Conservation (phyloP, 2,113 vertebrate species). For the Passer montanus region DNA sequence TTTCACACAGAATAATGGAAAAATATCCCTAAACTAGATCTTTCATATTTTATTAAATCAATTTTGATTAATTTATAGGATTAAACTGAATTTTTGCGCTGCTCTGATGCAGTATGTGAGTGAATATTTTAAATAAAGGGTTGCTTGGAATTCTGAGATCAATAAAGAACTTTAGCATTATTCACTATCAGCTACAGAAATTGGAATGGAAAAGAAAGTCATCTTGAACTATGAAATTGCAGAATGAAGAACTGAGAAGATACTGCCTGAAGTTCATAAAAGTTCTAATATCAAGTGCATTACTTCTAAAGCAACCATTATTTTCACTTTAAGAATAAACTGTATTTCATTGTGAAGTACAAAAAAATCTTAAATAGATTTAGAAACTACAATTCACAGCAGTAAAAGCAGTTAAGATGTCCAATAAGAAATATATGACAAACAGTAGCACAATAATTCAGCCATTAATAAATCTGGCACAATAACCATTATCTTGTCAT, state of each 20-base stretch:
- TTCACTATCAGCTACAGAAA: background rate
- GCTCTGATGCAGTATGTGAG: background rate
- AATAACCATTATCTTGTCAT: constrained; percentile 10
- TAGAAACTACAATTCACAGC: constrained; percentile 19
- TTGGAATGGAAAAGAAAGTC: background rate
- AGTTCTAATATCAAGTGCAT: background rate
- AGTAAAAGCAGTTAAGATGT: constrained; percentile 35
- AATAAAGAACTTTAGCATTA: background rate
- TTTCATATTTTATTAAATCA: background rate
- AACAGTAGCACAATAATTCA: constrained; percentile 32
- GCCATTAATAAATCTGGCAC: constrained; percentile 29
- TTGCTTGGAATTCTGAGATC: background rate
- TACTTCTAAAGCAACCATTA: constrained; percentile 19
- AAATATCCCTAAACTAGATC: background rate
- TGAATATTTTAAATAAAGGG: constrained; percentile 5
- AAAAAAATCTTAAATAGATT: constrained; percentile 20
- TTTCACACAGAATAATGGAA: background rate
- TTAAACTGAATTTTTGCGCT: background rate
- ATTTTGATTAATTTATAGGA: constrained; percentile 6
- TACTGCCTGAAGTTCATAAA: background rate
- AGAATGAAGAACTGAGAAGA: background rate
- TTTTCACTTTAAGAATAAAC: background rate
- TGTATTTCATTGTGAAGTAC: constrained; percentile 14
- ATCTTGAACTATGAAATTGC: background rate
- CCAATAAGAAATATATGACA: background rate